Evolutionary conservation across 2,113 vertebrate genomes (phyloP).

Genomic region (Tachysurus vachellii): DNA sequence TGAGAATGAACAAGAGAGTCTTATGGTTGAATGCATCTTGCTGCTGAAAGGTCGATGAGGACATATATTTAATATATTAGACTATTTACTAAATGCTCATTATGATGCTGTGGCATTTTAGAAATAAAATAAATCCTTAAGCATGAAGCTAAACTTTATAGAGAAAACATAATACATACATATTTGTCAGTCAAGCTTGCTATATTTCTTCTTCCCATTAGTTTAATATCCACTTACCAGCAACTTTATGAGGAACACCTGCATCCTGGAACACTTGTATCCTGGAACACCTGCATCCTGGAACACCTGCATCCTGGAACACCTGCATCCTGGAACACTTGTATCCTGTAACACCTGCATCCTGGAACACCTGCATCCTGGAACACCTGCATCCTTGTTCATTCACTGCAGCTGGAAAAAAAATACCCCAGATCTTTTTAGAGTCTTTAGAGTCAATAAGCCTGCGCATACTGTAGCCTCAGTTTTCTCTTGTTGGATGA

Average conservation of each 20-base stretch:
- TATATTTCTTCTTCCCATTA: neutral
- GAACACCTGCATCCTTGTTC: no score
- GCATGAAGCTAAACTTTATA: neutral
- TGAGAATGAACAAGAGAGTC: neutral
- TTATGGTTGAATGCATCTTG: neutral
- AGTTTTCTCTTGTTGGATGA: no score
- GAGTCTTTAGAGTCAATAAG: no score
- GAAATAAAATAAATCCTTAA: neutral
- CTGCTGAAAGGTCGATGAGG: neutral
- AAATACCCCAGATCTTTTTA: no score
- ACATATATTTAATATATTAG: neutral
- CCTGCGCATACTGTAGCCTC: no score
- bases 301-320: no score
- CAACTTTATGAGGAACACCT: neutral
- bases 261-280: no score
- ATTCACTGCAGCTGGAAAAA: no score
- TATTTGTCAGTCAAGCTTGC: neutral
- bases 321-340: no score
- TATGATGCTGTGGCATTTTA: neutral
- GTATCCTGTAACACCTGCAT: no score
- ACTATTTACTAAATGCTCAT: neutral
- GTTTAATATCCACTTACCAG: neutral
- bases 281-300: no score
- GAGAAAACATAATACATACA: neutral
- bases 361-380: no score